These are phyloP conservation scores for Scopus umbretta DNA, from an alignment of 2,113 vertebrate genomes.

Conservation along the genomic window DNA sequence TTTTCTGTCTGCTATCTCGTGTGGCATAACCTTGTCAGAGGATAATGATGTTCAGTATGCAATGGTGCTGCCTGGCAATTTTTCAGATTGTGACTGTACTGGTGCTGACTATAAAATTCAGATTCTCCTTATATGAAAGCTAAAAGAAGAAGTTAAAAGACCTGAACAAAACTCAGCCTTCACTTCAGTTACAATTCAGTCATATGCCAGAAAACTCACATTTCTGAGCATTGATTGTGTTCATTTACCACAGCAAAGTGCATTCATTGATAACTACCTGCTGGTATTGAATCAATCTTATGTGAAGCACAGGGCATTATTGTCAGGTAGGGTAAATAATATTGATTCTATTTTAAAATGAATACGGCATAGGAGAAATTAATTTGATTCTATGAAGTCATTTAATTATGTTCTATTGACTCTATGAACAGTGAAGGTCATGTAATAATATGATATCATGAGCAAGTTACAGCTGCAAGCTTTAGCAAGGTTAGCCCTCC, in stretches of 20 bases:
- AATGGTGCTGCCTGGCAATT: not conserved
- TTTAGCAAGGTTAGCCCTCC: not conserved
- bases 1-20: not conserved
- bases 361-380: slow-evolving; percentile 35
- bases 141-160: not conserved
- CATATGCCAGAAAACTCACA: slow-evolving; percentile 8
- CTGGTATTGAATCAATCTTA: slow-evolving; percentile 59
- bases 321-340: slow-evolving; percentile 53
- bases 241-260: slow-evolving; percentile 57
- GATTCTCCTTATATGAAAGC: not conserved
- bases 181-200: slow-evolving; percentile 5
- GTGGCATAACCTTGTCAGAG: not conserved
- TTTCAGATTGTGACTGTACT: not conserved
- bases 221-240: slow-evolving; percentile 52
- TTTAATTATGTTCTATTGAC: slow-evolving; percentile 21
- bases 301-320: not conserved
- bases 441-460: slow-evolving; percentile 16
- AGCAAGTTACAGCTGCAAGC: not conserved
- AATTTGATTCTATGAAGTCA: slow-evolving; percentile 51
- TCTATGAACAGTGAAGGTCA: not conserved
- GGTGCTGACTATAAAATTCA: not conserved
- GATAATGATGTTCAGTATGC: not conserved
- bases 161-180: not conserved
- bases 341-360: slow-evolving; percentile 55
- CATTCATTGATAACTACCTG: slow-evolving; percentile 65